These are phyloP conservation scores for Megaceryle maxima DNA, from an alignment of 2,113 vertebrate species.

Conservation along the genomic window DNA sequence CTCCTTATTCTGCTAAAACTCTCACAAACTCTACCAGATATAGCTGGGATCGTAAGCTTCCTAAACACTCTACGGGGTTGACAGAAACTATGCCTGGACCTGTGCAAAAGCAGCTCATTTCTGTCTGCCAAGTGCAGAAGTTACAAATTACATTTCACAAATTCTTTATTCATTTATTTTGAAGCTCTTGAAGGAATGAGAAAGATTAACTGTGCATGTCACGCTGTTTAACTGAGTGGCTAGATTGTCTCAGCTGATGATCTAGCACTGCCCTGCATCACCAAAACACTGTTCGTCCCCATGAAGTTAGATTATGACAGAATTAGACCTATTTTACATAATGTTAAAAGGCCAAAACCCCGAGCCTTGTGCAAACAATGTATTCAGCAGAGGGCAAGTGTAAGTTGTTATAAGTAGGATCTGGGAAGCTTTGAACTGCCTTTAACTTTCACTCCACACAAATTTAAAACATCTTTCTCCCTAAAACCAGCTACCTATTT, in stretches of 20 bases:
- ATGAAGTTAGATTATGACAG: background rate
- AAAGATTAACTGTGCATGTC: background rate
- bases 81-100: background rate
- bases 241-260: background rate
- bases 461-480: background rate
- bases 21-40: background rate
- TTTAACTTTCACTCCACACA: background rate
- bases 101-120: background rate
- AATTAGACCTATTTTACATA: background rate
- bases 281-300: background rate
- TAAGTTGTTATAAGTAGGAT: background rate
- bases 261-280: background rate
- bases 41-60: background rate
- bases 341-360: background rate
- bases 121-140: background rate
- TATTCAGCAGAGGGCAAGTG: background rate
- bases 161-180: background rate
- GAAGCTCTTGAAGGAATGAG: background rate
- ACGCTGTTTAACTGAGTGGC: background rate
- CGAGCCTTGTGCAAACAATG: background rate
- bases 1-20: background rate
- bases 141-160: background rate
- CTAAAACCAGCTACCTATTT: background rate
- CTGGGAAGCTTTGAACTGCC: background rate
- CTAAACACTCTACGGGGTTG: background rate